These are phyloP conservation scores for Athrips mouffetella DNA, from an alignment of 2,888 invertebrate genomes.

Conservation along the genomic window DNA sequence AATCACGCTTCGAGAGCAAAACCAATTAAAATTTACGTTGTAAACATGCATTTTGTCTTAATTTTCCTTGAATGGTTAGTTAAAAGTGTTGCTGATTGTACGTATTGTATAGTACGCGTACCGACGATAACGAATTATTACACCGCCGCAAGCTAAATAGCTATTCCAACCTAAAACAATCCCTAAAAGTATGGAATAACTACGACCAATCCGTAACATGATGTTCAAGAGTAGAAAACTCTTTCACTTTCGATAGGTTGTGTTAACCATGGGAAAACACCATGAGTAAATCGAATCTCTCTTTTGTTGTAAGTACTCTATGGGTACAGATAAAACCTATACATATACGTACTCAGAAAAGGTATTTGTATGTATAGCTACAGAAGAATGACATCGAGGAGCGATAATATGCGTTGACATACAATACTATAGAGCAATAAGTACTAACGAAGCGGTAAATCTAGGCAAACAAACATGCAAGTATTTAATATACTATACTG, in stretches of 20 bases:
- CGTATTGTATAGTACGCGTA: not conserved
- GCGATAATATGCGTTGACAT: slow-evolving; percentile 6
- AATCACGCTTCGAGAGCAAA: too few relatives aligned
- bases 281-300: slow-evolving; percentile 28
- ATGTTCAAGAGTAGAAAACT: slow-evolving; percentile 24
- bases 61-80: too few relatives aligned
- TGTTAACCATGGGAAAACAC: slow-evolving; percentile 31
- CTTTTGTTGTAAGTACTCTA: slow-evolving; percentile 25
- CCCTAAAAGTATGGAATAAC: not conserved
- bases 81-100: too few relatives aligned
- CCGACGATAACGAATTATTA: slow-evolving; percentile 10
- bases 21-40: too few relatives aligned
- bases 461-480: not conserved
- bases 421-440: too few relatives aligned
- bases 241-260: slow-evolving; percentile 38
- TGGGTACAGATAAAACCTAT: slow-evolving; percentile 16
- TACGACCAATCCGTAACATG: slow-evolving; percentile 1
- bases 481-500: slow-evolving; percentile 5
- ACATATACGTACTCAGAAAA: slow-evolving; percentile 15
- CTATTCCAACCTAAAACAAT: not conserved
- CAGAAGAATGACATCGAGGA: not conserved
- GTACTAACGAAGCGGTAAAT: not conserved
- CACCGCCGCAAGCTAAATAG: slow-evolving; percentile 19
- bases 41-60: too few relatives aligned
- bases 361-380: slow-evolving; percentile 2